A percentile compares a stretch with the other conserved stretches of the same genome.
These are phyloP conservation scores for Atta cephalotes DNA, from an alignment of 1,140 invertebrate genomes.

Conservation along the genomic window DNA sequence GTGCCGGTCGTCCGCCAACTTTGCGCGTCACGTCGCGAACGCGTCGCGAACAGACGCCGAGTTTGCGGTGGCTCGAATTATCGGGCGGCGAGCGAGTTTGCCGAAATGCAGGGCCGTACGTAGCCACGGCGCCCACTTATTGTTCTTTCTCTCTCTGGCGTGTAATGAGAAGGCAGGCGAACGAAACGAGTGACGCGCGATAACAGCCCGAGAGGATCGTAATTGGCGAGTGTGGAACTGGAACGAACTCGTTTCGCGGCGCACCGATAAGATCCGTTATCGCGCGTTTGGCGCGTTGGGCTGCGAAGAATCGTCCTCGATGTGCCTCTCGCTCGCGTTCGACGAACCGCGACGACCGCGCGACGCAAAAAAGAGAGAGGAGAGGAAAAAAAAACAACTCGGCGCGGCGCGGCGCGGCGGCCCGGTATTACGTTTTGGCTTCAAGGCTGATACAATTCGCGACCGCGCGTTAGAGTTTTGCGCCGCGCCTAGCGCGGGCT, in stretches of 20 bases:
- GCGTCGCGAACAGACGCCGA: conserved; percentile 72
- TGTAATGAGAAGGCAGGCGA: conserved; percentile 2
- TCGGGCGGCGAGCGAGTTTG: conserved; percentile 71
- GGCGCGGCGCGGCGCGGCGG: conserved; percentile 5
- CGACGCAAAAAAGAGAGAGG: not conserved
- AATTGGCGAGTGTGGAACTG: conserved; percentile 58
- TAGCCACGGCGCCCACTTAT: not conserved
- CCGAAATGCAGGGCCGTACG: conserved; percentile 74
- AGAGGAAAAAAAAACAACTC: not conserved
- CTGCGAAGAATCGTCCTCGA: conserved; percentile 27
- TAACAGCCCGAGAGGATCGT: conserved; percentile 38
- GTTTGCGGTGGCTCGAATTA: conserved; percentile 75
- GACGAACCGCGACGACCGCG: conserved; percentile 17
- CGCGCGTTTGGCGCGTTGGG: conserved; percentile 14
- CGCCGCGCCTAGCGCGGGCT: conserved; percentile 55
- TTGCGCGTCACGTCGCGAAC: conserved; percentile 61
- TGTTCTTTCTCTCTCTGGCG: not conserved
- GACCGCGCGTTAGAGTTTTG: conserved; percentile 54
- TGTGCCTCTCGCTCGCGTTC: conserved; percentile 32
- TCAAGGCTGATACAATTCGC: conserved; percentile 71
- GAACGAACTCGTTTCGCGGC: conserved; percentile 55
- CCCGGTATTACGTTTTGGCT: not conserved
- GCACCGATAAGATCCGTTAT: conserved; percentile 59
- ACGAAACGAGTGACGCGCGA: conserved; percentile 30
- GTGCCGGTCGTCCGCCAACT: conserved; percentile 68